These are phyloP conservation scores for Cynopterus brachyotis DNA, from an alignment of 2,113 vertebrate genomes.

Conservation along the genomic window DNA sequence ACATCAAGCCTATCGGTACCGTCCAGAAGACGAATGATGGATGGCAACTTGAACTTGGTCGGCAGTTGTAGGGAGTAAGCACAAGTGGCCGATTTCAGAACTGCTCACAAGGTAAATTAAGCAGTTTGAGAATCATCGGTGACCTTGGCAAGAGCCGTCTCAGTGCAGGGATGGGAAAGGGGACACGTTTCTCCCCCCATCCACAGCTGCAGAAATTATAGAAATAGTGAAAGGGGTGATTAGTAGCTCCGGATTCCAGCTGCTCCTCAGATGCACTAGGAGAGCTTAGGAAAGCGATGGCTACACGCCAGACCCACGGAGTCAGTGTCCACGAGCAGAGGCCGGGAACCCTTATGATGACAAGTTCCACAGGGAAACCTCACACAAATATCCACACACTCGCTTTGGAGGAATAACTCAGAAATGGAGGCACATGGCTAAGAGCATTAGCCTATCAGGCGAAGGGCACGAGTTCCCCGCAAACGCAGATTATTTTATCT, in stretches of 20 bases:
- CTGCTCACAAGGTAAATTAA: background rate
- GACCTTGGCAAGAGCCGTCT: background rate
- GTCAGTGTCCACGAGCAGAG: background rate
- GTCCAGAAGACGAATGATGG: background rate
- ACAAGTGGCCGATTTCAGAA: background rate
- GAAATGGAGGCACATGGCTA: background rate
- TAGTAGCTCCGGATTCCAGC: background rate
- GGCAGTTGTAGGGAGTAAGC: background rate
- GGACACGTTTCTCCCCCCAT: background rate
- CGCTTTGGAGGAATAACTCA: background rate
- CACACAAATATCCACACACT: background rate
- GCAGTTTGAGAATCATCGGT: background rate
- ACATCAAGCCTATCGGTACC: background rate
- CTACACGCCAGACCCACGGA: background rate
- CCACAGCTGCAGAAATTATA: constrained; percentile 11
- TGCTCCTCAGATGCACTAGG: background rate
- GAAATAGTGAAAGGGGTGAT: background rate
- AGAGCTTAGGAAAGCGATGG: background rate
- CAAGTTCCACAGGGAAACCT: background rate
- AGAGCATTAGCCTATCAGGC: background rate
- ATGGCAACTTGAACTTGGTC: background rate
- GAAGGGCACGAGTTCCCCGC: background rate
- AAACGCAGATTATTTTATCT: background rate
- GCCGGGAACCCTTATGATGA: background rate
- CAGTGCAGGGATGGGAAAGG: background rate